These are phyloP conservation scores for Periparus ater DNA, from an alignment of 2,797 vertebrate species.

Conservation along the genomic window DNA sequence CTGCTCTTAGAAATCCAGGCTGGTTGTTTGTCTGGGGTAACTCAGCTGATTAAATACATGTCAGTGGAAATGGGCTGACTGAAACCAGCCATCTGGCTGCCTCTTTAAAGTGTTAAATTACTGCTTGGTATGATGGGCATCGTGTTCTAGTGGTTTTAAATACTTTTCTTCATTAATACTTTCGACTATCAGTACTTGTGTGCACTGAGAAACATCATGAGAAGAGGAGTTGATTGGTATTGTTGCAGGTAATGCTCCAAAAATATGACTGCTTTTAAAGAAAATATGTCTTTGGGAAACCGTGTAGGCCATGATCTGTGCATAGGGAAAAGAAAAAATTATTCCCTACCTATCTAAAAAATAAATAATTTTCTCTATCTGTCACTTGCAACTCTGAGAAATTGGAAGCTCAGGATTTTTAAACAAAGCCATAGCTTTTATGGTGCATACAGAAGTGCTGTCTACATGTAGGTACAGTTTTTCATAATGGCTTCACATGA, in stretches of 20 bases:
- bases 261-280: not conserved
- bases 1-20: not conserved
- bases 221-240: not conserved
- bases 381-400: not conserved
- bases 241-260: not conserved
- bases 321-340: not conserved
- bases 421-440: not conserved
- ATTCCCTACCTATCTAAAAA: not conserved
- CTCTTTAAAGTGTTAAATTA: not conserved
- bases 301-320: not conserved
- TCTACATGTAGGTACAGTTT: not conserved
- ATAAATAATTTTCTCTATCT: not conserved
- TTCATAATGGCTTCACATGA: not conserved
- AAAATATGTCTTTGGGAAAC: not conserved
- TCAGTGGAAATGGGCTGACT: not conserved
- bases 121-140: not conserved
- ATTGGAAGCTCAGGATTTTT: not conserved
- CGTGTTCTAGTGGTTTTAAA: not conserved
- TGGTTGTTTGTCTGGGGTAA: not conserved
- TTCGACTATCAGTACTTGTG: not conserved
- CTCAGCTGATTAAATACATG: not conserved
- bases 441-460: not conserved
- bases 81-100: conserved; percentile 13
- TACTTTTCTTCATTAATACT: not conserved
- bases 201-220: not conserved